phyloP scores from a whole-genome alignment of 1,140 invertebrate species.

The Cyphomyrmex costatus region DNA sequence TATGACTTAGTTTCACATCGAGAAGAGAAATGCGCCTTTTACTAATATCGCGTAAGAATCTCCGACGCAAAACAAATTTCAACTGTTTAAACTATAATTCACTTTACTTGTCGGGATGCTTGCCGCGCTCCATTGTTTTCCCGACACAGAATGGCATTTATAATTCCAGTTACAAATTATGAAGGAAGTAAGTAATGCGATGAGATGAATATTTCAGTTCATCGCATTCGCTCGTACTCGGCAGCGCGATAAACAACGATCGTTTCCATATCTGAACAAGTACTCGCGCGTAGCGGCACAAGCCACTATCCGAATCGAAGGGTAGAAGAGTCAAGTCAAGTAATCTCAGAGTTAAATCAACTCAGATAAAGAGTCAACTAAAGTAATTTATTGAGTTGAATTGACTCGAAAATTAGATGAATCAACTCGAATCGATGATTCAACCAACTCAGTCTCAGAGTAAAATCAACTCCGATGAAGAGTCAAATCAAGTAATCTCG shows the following conservation, averaged over 20 bases:
- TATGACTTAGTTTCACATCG: neutral
- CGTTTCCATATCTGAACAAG: slow-evolving; percentile 23
- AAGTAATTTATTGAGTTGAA: too few relatives aligned
- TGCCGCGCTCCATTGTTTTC: neutral
- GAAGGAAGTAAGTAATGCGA: neutral
- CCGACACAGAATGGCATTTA: neutral
- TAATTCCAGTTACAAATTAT: slow-evolving; percentile 15
- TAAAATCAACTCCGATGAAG: too few relatives aligned
- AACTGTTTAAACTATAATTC: slow-evolving; percentile 1
- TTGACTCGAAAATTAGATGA: too few relatives aligned
- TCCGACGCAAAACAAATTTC: neutral
- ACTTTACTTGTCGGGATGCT: neutral
- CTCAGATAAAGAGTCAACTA: too few relatives aligned
- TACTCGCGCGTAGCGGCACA: slow-evolving; percentile 25
- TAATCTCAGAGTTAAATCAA: too few relatives aligned
- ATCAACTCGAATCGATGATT: too few relatives aligned
- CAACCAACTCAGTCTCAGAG: too few relatives aligned
- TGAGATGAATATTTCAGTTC: neutral
- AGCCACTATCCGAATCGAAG: slow-evolving; percentile 51
- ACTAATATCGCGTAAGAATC: neutral
- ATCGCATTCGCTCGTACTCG: neutral
- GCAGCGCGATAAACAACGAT: slow-evolving; percentile 34
- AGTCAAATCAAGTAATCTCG: too few relatives aligned
- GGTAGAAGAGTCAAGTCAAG: too few relatives aligned
- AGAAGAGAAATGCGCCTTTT: neutral